phyloP scores from a whole-genome alignment of 1,140 invertebrate genomes.

The Mya arenaria region DNA sequence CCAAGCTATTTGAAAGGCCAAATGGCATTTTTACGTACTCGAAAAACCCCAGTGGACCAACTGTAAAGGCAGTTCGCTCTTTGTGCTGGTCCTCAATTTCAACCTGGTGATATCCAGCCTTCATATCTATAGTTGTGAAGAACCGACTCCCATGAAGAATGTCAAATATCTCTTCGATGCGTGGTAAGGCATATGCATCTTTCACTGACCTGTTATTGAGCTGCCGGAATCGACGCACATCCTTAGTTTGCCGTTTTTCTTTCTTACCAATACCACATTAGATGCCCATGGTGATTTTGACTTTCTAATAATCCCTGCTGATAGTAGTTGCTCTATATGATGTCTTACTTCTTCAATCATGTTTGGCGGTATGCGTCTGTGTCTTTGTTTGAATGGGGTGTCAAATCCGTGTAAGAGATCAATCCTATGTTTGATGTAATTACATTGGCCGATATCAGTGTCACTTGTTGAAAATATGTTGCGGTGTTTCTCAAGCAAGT shows the following conservation, averaged over 20 bases:
- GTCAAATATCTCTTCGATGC: constrained; percentile 20
- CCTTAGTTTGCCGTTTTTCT: too few relatives aligned
- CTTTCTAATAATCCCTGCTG: background rate
- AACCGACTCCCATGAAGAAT: background rate
- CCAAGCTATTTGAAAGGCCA: constrained; percentile 11
- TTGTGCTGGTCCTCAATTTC: background rate
- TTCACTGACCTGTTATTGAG: too few relatives aligned
- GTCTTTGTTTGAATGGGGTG: constrained; percentile 36
- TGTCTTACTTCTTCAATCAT: constrained; percentile 45
- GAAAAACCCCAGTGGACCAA: constrained; percentile 3
- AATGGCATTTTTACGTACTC: constrained; percentile 14
- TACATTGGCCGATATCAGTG: constrained; percentile 10
- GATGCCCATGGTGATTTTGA: constrained; percentile 2
- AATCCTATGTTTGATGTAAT: constrained; percentile 15
- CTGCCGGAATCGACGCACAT: too few relatives aligned
- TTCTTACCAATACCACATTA: too few relatives aligned
- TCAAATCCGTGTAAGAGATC: constrained; percentile 19
- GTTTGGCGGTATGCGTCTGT: constrained; percentile 19
- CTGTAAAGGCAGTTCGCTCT: background rate
- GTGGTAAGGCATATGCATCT: too few relatives aligned
- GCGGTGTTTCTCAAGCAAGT: background rate
- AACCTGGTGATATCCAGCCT: constrained; percentile 12
- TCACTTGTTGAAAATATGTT: constrained; percentile 13
- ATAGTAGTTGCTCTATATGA: background rate
- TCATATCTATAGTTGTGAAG: constrained; percentile 8